Evolutionary conservation across 2,888 invertebrate genomes (phyloP), one percentile per base, ranked within the genome.

Genomic region (Aradus depressus): DNA sequence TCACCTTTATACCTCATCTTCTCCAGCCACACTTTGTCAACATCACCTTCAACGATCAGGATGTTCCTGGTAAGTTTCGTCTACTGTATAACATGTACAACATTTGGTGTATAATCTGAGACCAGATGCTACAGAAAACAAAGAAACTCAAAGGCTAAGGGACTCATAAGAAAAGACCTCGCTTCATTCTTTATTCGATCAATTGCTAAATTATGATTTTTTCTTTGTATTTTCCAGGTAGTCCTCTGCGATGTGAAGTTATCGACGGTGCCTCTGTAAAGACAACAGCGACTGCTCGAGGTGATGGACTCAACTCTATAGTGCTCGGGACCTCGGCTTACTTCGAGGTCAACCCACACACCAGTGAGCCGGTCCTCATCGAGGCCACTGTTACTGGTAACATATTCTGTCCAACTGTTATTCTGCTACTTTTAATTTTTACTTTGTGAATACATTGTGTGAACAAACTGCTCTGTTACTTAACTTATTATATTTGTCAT

Each of bases 1-100:
- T 92, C 2, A 91, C 91, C 0, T 92, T 91, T 66, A 79, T 91
- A 19, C 92, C 93, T 0, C 86, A 89, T 65, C 84, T 86, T n/a
- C 77, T 84, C 25, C 85, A 86, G 60, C 79, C 89, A 5, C 92
- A 93, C 67, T 89, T 84, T 61, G 90, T 93, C 12, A 91, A 90
- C 55, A 91, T 93, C 57, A 90, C 90, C 1, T 93, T 93, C 69
- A 93, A 93, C 64, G 92, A 92, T 62, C 88, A 89, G 63, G 77
- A 87, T 23, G 90, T 91, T 2, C 84, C 86, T 51, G 74, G 74
- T 72, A 54, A 52, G 18, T 19, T 21, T 10, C 18, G 19, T 42
- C n/a, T 32, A 10, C 42, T 48, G 21, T 16, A 49, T 21, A n/a
- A n/a, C n/a, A n/a, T n/a, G n/a, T n/a, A n/a, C n/a, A n/a, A n/a